Conservation (phyloP, 2,797 vertebrate genomes). For the Cirrhinus molitorella region DNA sequence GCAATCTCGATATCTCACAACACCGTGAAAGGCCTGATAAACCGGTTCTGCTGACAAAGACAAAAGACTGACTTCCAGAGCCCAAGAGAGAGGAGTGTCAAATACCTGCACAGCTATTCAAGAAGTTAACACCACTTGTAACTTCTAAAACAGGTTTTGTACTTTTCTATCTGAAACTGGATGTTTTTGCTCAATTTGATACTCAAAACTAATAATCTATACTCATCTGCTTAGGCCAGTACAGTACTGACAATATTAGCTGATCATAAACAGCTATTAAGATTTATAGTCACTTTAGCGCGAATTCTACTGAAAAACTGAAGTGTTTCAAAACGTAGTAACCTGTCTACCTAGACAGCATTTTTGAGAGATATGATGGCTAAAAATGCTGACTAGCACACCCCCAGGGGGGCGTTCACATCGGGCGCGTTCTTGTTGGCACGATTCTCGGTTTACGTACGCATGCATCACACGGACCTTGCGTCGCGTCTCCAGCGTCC, state of each 20-base stretch:
- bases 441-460: background rate
- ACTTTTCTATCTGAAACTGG: background rate
- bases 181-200: background rate
- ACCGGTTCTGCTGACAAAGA: conserved; percentile 74
- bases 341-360: background rate
- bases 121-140: conserved; percentile 25
- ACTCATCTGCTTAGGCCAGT: background rate
- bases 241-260: background rate
- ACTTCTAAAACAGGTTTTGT: conserved; percentile 18
- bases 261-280: background rate
- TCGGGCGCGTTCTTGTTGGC: background rate
- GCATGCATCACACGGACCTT: background rate
- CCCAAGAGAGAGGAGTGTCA: conserved; percentile 67
- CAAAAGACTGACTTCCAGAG: conserved; percentile 77
- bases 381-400: background rate
- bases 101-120: conserved; percentile 64
- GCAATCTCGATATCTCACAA: conserved; percentile 68
- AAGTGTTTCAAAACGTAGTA: conserved; percentile 1
- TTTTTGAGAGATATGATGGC: background rate
- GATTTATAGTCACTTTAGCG: background rate
- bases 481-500: background rate
- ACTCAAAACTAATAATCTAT: background rate
- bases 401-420: background rate
- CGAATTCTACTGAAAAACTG: conserved; percentile 63
- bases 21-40: conserved; percentile 64